Evolutionary conservation across 2,113 vertebrate species (phyloP).

Genomic region (Montifringilla adamsi): DNA sequence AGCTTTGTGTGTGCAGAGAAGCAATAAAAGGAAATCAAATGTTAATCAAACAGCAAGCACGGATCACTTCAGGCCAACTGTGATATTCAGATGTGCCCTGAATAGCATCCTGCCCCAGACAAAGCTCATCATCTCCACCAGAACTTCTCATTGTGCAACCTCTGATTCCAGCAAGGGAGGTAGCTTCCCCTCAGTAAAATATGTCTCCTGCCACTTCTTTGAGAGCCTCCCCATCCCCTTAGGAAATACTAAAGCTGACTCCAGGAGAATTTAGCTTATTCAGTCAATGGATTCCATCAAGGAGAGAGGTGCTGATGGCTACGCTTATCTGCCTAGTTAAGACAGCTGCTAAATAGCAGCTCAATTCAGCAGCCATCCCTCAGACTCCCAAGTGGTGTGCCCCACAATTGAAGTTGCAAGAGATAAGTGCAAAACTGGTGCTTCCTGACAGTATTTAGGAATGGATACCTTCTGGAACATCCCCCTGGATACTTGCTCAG

Average conservation of each 20-base stretch:
- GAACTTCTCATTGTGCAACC: not conserved
- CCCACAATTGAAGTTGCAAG: not conserved
- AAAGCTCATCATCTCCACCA: not conserved
- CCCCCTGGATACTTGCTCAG: not conserved
- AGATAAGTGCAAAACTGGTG: not conserved
- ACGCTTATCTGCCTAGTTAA: not conserved
- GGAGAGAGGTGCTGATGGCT: not conserved
- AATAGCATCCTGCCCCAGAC: not conserved
- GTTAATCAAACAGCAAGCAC: not conserved
- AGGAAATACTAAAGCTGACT: not conserved
- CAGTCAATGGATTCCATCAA: not conserved
- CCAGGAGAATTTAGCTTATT: not conserved
- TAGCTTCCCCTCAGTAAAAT: not conserved
- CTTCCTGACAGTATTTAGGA: not conserved
- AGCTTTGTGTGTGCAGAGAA: not conserved
- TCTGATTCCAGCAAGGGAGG: not conserved
- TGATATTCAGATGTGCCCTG: not conserved
- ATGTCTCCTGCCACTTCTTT: not conserved
- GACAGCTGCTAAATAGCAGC: not conserved
- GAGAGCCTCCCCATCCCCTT: not conserved
- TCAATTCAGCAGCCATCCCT: not conserved
- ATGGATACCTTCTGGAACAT: not conserved
- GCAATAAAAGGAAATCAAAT: constrained; percentile 26
- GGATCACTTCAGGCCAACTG: not conserved
- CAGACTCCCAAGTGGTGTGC: not conserved